Base-by-base conservation (phyloP, 2,113 vertebrate genomes). In the Malurus melanocephalus region DNA sequence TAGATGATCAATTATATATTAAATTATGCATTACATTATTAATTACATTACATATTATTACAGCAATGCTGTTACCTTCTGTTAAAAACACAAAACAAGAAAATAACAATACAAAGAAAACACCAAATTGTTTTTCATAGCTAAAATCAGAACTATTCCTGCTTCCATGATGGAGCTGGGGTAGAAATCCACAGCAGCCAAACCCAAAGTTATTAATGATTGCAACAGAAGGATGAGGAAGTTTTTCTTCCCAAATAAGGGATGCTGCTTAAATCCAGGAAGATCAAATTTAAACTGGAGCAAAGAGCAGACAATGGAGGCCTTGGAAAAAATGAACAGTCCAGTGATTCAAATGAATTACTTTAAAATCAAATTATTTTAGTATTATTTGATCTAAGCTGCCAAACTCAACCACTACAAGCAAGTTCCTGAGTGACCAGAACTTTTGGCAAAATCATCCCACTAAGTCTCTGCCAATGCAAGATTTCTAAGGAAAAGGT, bases 231-330 rank as follows among this genome's bases (percentile, higher is more conserved):
- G 72, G 48, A 87, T 55, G 75, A 89, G 91, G 89, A 95, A 89
- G 91, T 49, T 56, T 71, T 80, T 67, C 56, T 89, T 95, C 94
- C 93, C 94, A 94, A 94, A 93, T 80, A 90, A 92, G 64, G 75
- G 87, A 95, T 92, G 89, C 87, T 94, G 89, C 79, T 89, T 21
- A 80, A 96, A 93, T 52, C 56, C 91, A 94, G 89, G 85, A 89
- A 92, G 89, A 92, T 83, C 93, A 87, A 73, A 92, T 92, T 92
- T 35, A 91, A 96, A 92, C 67, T 87, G 72, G 89, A 96, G 84
- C 79, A 92, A 96, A 95, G 87, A 92, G 92, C 91, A 95, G 92
- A 92, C 89, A 92, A 87, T 61, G 35, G 61, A 78, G 24, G 49
- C 38, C 65, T 72, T 78, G 77, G 66, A 56, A 80, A 76, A 76